Evolutionary conservation across 2,888 invertebrate species (phyloP).

Genomic region (Oegoconia quadripuncta): DNA sequence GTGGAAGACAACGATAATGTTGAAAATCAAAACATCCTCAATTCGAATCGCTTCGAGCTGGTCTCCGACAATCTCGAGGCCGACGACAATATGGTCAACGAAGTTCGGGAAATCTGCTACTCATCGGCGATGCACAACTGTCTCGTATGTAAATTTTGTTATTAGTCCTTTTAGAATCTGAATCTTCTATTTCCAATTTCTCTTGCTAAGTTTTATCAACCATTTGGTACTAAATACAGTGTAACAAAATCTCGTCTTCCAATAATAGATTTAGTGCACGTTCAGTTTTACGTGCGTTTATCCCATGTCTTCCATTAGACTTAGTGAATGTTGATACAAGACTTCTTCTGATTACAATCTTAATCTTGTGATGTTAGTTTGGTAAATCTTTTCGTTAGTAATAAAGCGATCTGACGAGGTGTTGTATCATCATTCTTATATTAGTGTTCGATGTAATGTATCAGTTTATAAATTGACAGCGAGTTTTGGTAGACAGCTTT

Average conservation of each 20-base stretch:
- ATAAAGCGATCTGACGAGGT: conserved; percentile 27
- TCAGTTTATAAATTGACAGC: conserved; percentile 56
- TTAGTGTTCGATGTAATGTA: conserved; percentile 51
- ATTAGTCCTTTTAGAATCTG: conserved; percentile 31
- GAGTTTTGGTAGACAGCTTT: conserved; percentile 79
- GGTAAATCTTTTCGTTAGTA: not conserved
- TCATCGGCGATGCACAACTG: conserved; percentile 50
- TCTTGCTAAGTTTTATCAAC: conserved; percentile 10
- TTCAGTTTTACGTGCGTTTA: conserved; percentile 37
- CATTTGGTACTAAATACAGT: conserved; percentile 61
- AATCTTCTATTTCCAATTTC: conserved; percentile 16
- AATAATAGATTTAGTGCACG: conserved; percentile 63
- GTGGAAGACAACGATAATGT: conserved; percentile 66
- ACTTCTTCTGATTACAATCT: conserved; percentile 24
- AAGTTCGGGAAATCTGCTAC: conserved; percentile 78
- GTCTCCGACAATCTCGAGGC: conserved; percentile 62
- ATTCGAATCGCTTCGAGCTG: conserved; percentile 61
- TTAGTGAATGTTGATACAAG: conserved; percentile 36
- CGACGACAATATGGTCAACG: conserved; percentile 79
- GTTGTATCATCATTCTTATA: conserved; percentile 39
- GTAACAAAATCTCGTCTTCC: conserved; percentile 79
- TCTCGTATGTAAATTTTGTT: conserved; percentile 70
- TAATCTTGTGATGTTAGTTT: not conserved
- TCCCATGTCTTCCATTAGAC: conserved; percentile 72
- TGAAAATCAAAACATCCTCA: conserved; percentile 67